Percentiles rank a stretch among this genome's conserved stretches.
These are phyloP conservation scores for Scaptomyza cyrtandrae DNA, from an alignment of 2,888 invertebrate species.

Conservation along the genomic window DNA sequence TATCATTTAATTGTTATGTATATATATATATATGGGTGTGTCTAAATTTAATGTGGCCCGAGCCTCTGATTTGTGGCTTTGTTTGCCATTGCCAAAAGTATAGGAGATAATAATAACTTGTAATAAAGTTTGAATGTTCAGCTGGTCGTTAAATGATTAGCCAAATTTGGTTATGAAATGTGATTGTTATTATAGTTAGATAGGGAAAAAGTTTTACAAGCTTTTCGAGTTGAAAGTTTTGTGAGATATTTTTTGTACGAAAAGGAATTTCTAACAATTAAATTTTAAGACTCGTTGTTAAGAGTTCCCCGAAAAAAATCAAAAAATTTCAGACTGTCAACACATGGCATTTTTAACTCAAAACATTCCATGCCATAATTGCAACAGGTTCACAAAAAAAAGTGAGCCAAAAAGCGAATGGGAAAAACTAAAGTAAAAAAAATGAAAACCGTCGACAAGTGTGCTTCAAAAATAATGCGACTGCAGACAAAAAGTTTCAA, in stretches of 20 bases:
- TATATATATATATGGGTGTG: conserved; percentile 44
- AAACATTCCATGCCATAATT: background rate
- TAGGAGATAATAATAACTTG: conserved; percentile 43
- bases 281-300: background rate
- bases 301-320: background rate
- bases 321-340: conserved; percentile 8
- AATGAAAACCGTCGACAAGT: no score
- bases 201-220: background rate
- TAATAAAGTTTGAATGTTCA: conserved; percentile 35
- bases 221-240: background rate
- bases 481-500: conserved; percentile 40
- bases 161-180: conserved; percentile 35
- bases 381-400: conserved; percentile 34
- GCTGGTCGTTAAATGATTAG: conserved; percentile 10
- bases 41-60: conserved; percentile 19
- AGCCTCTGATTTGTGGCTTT: conserved; percentile 22
- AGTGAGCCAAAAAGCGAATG: background rate
- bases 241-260: background rate
- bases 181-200: conserved; percentile 11
- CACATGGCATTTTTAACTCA: conserved; percentile 21
- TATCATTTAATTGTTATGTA: conserved; percentile 30
- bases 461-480: conserved; percentile 7
- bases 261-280: background rate
- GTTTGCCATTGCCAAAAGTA: conserved; percentile 34
- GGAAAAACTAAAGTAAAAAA: background rate